Base-by-base conservation (phyloP, 2,888 invertebrate genomes). In the Drosophila algonquin region DNA sequence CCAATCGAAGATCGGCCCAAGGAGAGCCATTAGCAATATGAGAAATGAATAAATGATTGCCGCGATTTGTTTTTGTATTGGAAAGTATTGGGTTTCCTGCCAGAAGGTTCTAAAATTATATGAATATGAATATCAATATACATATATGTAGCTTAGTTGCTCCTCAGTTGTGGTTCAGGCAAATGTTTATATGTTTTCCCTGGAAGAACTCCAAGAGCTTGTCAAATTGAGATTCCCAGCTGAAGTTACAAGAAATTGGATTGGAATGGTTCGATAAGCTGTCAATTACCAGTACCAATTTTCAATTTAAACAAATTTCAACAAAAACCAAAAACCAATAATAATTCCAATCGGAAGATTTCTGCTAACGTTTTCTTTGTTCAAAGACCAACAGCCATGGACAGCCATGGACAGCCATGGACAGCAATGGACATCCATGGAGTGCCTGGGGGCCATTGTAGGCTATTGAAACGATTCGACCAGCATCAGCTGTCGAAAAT, bases 401-500 rank as follows among this genome's bases (percentile, higher is more conserved):
- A 21, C 21, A 21, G 7, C 63, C 18, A 45, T 40, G 40, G 40
- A n/a, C n/a, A 40, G 40, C 18, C 18, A 18, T 18, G 18, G 18
- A 51, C 27, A 27, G 27, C 27, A 7, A 27, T 27, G 21, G 21
- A 21, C 21, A 21, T 30, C 63, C 18, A 45, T 40, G 40, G 40
- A 40, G 40, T 55, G 51, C 50, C 53, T 44, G 51, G 55, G 57
- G 62, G 69, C 70, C 7, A 2, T 40, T 40, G 14, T 6, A n/a
- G 59, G 47, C 59, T 40, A 80, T 76, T 67, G 76, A 73, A 81
- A 79, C 75, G 71, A 65, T 75, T 73, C 60, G 77, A 67, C 73
- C 84, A 79, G 81, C 84, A 79, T 80, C 73, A 84, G 81, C 84
- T 81, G 81, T 84, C 84, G 70, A 79, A 78, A 73, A 71, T 65